Conservation (phyloP, 2,888 invertebrate species). For the Apocheima hispidaria region DNA sequence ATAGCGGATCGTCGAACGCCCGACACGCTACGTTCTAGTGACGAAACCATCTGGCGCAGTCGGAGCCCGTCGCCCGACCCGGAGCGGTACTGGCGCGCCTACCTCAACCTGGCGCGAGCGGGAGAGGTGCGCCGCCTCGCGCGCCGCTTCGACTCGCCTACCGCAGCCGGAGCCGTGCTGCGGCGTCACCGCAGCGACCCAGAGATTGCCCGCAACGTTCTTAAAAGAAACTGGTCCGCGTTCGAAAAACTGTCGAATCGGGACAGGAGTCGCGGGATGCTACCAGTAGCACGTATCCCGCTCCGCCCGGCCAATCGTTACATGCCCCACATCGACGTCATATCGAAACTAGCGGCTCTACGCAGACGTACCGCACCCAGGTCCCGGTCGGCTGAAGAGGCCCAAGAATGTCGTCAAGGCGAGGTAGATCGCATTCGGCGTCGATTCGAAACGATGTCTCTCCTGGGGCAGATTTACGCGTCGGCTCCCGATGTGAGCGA, state of each 20-base stretch:
- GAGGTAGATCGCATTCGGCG: constrained; percentile 91
- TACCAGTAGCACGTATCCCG: constrained; percentile 88
- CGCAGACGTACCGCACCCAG: constrained; percentile 79
- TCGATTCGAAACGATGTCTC: constrained; percentile 90
- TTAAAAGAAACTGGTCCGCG: constrained; percentile 81
- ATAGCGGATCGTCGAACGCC: constrained; percentile 78
- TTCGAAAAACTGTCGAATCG: constrained; percentile 71
- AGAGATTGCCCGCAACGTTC: constrained; percentile 88
- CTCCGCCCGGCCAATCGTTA: constrained; percentile 89
- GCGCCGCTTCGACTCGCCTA: constrained; percentile 91
- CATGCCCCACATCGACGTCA: constrained; percentile 96
- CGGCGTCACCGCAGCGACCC: constrained; percentile 92
- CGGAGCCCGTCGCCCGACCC: constrained; percentile 91
- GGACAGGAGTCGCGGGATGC: constrained; percentile 71
- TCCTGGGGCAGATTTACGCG: constrained; percentile 92
- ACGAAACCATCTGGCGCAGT: constrained; percentile 89
- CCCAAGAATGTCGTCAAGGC: constrained; percentile 85
- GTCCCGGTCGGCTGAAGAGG: constrained; percentile 81
- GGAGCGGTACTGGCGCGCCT: constrained; percentile 89
- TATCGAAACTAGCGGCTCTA: constrained; percentile 92
- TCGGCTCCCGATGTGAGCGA: constrained; percentile 93
- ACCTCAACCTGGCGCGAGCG: constrained; percentile 89
- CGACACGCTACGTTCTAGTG: constrained; percentile 86
- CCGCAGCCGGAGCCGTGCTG: constrained; percentile 81
- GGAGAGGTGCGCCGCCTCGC: constrained; percentile 93